Evolutionary conservation across 2,888 invertebrate genomes (phyloP), one percentile per base, ranked within the genome.

Genomic region (Temnothorax unifasciatus): DNA sequence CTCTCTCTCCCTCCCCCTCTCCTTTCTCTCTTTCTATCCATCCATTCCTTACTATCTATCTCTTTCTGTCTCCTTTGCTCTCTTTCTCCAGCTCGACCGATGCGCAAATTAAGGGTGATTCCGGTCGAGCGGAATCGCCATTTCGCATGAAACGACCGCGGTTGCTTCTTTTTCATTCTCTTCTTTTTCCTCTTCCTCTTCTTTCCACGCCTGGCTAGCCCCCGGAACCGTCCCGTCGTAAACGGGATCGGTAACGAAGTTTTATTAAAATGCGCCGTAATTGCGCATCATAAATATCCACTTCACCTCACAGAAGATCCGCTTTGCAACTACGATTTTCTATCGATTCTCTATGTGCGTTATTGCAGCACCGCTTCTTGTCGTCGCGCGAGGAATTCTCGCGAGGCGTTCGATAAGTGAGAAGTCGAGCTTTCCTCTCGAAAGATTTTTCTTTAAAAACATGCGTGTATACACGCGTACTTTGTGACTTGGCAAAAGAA

Each of bases 101-200:
- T 90, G 90, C 90, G 85, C 88, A 90, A 89, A 90, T 89, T 89
- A 89, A 90, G 90, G 89, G 90, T 88, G 87, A 89, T 89, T 89
- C 87, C 85, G 83, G 59, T 63, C 82, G 86, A 77, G 66, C 85
- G 84, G 86, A 89, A 89, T 90, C 88, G 86, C 83, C 85, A 85
- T 90, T 90, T 90, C 88, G 88, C 90, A 85, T 85, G 84, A 63
- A 89, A 89, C 86, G 90, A 90, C 82, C 85, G 66, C 44, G 34
- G 63, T 52, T 63, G 44, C 73, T 74, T 54, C 68, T 73, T 73
- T 75, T 84, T 47, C 47, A 59, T 69, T 69, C 47, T 59, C 34
- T 66, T 25, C 64, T 71, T 63, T 54, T 57, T 47, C 61, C 47
- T 44, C 21, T 44, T 50, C 21, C 29, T 63, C 47, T 34, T 68